These are phyloP conservation scores for Ophion ventricosus DNA, from an alignment of 2,888 invertebrate species.

Conservation along the genomic window DNA sequence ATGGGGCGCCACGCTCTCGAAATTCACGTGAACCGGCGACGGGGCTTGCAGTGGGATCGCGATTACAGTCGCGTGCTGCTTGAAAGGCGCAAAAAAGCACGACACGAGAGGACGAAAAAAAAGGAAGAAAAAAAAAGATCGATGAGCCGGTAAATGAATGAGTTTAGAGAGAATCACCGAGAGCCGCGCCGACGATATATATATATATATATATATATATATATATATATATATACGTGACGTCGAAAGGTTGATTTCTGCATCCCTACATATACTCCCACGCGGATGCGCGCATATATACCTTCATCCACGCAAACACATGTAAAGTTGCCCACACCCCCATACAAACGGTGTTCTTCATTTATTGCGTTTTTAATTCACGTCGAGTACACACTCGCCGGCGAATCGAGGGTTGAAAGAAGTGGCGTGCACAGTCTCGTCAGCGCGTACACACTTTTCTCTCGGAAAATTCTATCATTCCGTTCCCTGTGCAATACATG, in stretches of 20 bases:
- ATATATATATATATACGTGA: slow-evolving; percentile 1
- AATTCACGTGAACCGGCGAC: slow-evolving; percentile 18
- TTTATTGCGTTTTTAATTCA: slow-evolving; percentile 54
- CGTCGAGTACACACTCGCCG: slow-evolving; percentile 52
- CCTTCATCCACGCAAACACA: not conserved
- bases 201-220: no score
- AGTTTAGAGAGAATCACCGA: slow-evolving; percentile 60
- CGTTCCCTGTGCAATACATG: slow-evolving; percentile 19
- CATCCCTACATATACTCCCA: not conserved
- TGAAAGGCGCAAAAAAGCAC: slow-evolving; percentile 27
- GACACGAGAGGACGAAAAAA: not conserved
- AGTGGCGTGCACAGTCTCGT: slow-evolving; percentile 36
- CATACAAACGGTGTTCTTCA: not conserved
- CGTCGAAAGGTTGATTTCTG: slow-evolving; percentile 17
- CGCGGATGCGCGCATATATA: no score
- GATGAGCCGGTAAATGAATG: slow-evolving; percentile 66
- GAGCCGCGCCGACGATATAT: slow-evolving; percentile 3
- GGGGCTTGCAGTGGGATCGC: slow-evolving; percentile 36
- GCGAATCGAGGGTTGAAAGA: slow-evolving; percentile 14
- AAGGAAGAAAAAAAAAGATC: slow-evolving; percentile 49
- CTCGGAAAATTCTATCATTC: slow-evolving; percentile 54
- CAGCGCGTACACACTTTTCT: slow-evolving; percentile 37
- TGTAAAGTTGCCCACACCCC: slow-evolving; percentile 3
- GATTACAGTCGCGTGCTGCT: slow-evolving; percentile 54
- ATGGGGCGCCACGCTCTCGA: slow-evolving; percentile 15